Percentiles rank a stretch among this genome's conserved stretches.
Conservation (phyloP, 2,888 invertebrate species). For the Scrobipalpa atriplicella region DNA sequence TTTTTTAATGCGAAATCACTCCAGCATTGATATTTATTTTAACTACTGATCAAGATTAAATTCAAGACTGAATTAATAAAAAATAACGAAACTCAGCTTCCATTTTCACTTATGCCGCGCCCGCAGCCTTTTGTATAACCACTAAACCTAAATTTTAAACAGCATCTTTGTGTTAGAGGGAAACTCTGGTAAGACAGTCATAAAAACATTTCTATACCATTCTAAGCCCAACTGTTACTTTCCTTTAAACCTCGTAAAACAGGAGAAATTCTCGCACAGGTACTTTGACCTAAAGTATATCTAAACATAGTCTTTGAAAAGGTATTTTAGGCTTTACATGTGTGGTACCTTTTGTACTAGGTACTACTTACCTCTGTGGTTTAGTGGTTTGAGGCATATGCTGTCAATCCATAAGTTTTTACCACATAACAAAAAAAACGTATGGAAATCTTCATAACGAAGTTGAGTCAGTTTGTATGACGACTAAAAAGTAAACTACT, state of each 20-base stretch:
- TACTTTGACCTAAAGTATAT: conserved; percentile 10
- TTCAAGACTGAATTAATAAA: too few relatives aligned
- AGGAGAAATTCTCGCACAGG: conserved; percentile 29
- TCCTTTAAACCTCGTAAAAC: conserved; percentile 44
- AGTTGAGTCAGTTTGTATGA: too few relatives aligned
- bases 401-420: too few relatives aligned
- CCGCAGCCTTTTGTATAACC: background rate
- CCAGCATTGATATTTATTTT: too few relatives aligned
- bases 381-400: background rate
- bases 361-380: background rate
- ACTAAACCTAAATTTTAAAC: background rate
- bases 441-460: too few relatives aligned
- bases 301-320: conserved; percentile 4
- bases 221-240: conserved; percentile 42
- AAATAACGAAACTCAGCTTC: background rate
- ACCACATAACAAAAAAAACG: too few relatives aligned
- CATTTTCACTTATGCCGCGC: background rate
- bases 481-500: too few relatives aligned
- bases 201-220: conserved; percentile 43
- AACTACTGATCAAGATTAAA: too few relatives aligned
- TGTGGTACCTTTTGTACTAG: background rate
- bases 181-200: conserved; percentile 39
- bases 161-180: conserved; percentile 33
- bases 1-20: too few relatives aligned
- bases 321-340: background rate